These are phyloP conservation scores for Sapayoa aenigma DNA, from an alignment of 2,113 vertebrate genomes.

Conservation along the genomic window DNA sequence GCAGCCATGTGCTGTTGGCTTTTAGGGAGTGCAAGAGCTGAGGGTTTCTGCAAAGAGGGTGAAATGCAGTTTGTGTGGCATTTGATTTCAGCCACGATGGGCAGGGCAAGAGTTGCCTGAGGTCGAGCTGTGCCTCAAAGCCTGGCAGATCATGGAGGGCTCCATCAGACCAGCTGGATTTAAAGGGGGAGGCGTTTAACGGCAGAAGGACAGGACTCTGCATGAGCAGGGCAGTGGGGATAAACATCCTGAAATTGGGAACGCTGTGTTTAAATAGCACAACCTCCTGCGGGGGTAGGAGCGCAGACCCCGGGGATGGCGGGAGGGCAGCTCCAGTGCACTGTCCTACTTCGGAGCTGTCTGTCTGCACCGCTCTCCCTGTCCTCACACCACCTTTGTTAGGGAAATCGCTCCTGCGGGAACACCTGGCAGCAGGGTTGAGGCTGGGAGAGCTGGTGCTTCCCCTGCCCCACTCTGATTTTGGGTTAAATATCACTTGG, in stretches of 20 bases:
- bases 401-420: fast-evolving
- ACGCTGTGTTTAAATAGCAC: background rate
- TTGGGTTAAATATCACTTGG: background rate
- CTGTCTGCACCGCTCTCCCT: fast-evolving
- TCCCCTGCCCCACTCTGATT: fast-evolving
- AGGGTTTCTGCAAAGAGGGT: background rate
- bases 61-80: background rate
- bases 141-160: too few relatives aligned
- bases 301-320: fast-evolving
- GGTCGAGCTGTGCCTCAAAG: too few relatives aligned
- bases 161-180: background rate
- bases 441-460: too few relatives aligned
- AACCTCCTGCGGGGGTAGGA: background rate
- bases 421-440: fast-evolving
- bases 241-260: fast-evolving
- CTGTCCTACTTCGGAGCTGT: background rate
- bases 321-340: background rate
- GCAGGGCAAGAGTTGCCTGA: too few relatives aligned
- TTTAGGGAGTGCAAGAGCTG: fast-evolving
- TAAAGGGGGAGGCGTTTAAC: too few relatives aligned
- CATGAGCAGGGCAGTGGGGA: fast-evolving
- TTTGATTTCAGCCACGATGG: fast-evolving
- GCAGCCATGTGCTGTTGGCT: fast-evolving
- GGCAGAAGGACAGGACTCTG: background rate
- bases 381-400: background rate